Base-by-base conservation (phyloP, 2,113 vertebrate species). In the Prionailurus bengalensis region DNA sequence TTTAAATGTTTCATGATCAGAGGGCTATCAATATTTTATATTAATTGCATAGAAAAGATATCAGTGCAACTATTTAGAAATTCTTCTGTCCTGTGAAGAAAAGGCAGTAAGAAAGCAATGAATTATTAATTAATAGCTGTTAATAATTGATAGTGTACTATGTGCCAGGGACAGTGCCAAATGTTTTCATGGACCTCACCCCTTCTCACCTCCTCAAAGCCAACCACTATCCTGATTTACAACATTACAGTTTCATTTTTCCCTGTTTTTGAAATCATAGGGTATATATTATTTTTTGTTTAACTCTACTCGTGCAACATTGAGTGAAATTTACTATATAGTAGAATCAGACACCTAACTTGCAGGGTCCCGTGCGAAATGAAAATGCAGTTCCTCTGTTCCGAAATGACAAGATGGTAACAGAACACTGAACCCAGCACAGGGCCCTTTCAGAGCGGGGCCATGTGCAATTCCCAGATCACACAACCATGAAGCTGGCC, bases 1-100 rank as follows among this genome's bases (percentile, higher is more conserved):
- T 55, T 89, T 95, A 85, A 93, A 70, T 95, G 95, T 86, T 93
- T 97, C 73, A 66, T 85, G 96, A 95, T 89, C 48, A 86, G 80
- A 73, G 16, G 39, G 13, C 55, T 80, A 96, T 97, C 78, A 96
- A 96, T 98, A 98, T 97, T 97, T 97, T 58, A 98, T 96, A 97
- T 93, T 95, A 94, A 97, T 89, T 85, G 83, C 92, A 92, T 55
- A 82, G 94, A 70, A 93, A 97, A 86, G 31, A 53, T 95, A 91
- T 12, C 82, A 58, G 87, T 79, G n/a, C 79, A 61, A 25, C 79
- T 71, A 87, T 89, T 87, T 89, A 71, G 93, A 94, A 96, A 81
- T 79, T 36, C 76, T 45, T 42, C 81, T 58, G 39, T 78, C 33
- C 81, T 91, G 5, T 45, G 65, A 93, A 91, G 73, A 23, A 88